Evolutionary conservation across 2,797 vertebrate species (phyloP).

Genomic region (Mastacembelus armatus): DNA sequence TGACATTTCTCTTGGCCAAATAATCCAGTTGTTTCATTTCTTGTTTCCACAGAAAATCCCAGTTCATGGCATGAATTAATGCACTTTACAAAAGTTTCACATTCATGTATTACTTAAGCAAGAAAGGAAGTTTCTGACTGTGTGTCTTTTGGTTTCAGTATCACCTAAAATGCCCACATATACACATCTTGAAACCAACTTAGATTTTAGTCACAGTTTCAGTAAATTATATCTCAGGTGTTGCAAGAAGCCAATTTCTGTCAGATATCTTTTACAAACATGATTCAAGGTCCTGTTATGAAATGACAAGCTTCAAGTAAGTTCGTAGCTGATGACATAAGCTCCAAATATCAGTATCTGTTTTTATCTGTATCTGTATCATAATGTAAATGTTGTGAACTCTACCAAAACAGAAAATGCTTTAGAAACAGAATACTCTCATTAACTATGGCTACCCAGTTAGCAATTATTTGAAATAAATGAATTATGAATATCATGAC

Average conservation of each 20-base stretch:
- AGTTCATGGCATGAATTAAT: not conserved
- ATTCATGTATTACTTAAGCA: constrained; percentile 5
- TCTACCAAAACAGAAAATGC: not conserved
- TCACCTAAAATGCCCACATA: not conserved
- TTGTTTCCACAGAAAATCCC: not conserved
- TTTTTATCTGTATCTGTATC: not conserved
- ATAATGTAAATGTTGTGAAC: not conserved
- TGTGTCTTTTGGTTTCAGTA: constrained; percentile 48
- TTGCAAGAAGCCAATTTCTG: not conserved
- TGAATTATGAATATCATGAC: constrained; percentile 25
- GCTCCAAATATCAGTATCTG: not conserved
- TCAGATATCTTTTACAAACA: not conserved
- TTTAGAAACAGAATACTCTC: constrained; percentile 2
- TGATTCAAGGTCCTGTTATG: not conserved
- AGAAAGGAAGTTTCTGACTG: not conserved
- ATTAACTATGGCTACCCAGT: not conserved
- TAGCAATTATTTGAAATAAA: constrained; percentile 1
- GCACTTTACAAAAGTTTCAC: constrained; percentile 26
- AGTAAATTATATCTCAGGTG: not conserved
- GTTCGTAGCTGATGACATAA: not conserved
- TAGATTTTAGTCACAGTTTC: constrained; percentile 27
- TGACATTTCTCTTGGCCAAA: not conserved
- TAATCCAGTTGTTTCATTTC: not conserved
- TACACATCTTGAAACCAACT: constrained; percentile 1
- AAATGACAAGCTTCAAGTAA: not conserved